phyloP scores from a whole-genome alignment of 1,140 invertebrate genomes.

The Drosophila orosa region DNA sequence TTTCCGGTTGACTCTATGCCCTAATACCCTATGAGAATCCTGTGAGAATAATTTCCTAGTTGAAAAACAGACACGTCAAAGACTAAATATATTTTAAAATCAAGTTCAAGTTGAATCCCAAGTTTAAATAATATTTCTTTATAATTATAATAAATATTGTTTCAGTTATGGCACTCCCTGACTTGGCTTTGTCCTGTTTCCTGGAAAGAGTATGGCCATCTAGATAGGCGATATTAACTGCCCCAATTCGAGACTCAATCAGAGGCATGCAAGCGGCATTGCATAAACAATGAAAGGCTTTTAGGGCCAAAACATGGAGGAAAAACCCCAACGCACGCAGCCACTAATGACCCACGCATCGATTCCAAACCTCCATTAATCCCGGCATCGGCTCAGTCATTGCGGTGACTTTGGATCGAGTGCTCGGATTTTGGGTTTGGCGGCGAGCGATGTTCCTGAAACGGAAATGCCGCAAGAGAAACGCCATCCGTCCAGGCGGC shows the following conservation, averaged over 20 bases:
- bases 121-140: not conserved
- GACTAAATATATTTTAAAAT: not conserved
- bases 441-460: slow-evolving; percentile 61
- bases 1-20: not conserved
- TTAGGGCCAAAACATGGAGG: slow-evolving; percentile 29
- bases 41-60: not conserved
- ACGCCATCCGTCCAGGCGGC: slow-evolving; percentile 21
- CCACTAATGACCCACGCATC: slow-evolving; percentile 45
- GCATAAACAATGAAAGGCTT: slow-evolving; percentile 76
- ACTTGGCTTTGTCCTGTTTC: not conserved
- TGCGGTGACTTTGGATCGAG: slow-evolving; percentile 12
- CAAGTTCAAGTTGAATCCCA: not conserved
- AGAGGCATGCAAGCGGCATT: slow-evolving; percentile 39
- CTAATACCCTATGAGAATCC: not conserved
- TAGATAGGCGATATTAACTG: slow-evolving; percentile 37
- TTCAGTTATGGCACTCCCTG: not conserved
- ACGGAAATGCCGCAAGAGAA: slow-evolving; percentile 76
- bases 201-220: slow-evolving; percentile 6
- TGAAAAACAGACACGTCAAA: not conserved
- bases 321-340: slow-evolving; percentile 1
- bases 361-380: slow-evolving; percentile 10
- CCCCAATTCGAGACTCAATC: slow-evolving; percentile 43
- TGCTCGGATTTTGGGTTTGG: not conserved
- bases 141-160: not conserved
- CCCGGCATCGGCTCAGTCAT: slow-evolving; percentile 4